Evolutionary conservation across 2,888 invertebrate genomes (phyloP).

Genomic region (Bombyx huttoni): DNA sequence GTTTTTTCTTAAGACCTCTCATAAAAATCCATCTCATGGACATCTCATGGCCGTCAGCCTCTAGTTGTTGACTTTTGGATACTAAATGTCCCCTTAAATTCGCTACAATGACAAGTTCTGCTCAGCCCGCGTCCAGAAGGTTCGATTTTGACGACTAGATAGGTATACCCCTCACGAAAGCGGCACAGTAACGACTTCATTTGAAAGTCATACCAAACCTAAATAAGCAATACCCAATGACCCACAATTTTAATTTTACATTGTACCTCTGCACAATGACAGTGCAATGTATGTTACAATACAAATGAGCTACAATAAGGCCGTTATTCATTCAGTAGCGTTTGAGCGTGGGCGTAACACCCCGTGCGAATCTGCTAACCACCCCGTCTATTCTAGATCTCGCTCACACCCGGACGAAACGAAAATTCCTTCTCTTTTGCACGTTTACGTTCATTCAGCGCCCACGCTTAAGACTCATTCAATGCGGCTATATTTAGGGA

Average conservation of each 20-base stretch:
- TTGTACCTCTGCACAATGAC: not conserved
- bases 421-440: constrained; percentile 10
- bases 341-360: constrained; percentile 22
- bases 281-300: not conserved
- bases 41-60: too few relatives aligned
- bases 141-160: too few relatives aligned
- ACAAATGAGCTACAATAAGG: constrained; percentile 5
- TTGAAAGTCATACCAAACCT: not conserved
- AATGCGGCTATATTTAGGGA: constrained; percentile 21
- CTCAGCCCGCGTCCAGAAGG: too few relatives aligned
- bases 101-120: too few relatives aligned
- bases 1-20: too few relatives aligned
- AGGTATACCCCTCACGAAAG: too few relatives aligned
- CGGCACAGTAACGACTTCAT: too few relatives aligned
- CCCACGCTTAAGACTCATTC: constrained; percentile 44
- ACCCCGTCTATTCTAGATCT: not conserved
- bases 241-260: not conserved
- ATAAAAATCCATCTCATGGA: too few relatives aligned
- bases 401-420: not conserved
- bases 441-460: constrained; percentile 49
- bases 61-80: too few relatives aligned
- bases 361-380: constrained; percentile 1
- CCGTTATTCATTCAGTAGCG: constrained; percentile 47
- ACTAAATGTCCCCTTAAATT: too few relatives aligned
- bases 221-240: not conserved